Percentiles rank a stretch among this genome's conserved stretches.
phyloP scores from a whole-genome alignment of 2,888 invertebrate genomes.

The Clepsis dumicolana region DNA sequence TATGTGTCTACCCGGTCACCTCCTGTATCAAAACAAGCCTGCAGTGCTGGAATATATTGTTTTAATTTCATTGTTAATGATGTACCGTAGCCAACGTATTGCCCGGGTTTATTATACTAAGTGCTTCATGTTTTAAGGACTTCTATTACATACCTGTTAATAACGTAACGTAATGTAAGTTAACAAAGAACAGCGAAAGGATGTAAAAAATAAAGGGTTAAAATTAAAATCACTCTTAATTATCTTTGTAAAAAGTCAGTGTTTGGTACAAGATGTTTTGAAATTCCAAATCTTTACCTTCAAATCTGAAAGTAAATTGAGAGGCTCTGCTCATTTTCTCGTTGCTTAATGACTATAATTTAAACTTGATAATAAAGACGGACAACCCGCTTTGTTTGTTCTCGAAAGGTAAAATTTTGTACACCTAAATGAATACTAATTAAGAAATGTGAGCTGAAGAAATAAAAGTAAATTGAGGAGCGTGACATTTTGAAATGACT shows the following conservation, averaged over 20 bases:
- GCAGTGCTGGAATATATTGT: constrained; percentile 37
- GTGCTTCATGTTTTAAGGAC: not conserved
- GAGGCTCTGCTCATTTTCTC: constrained; percentile 70
- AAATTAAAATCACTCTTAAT: not conserved
- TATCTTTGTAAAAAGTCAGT: constrained; percentile 11
- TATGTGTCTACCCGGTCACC: constrained; percentile 44
- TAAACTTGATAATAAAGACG: constrained; percentile 81
- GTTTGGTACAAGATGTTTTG: constrained; percentile 55
- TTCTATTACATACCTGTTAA: not conserved
- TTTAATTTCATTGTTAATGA: constrained; percentile 29
- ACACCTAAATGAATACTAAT: constrained; percentile 74
- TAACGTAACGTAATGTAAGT: not conserved
- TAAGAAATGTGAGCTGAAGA: constrained; percentile 74
- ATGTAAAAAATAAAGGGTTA: not conserved
- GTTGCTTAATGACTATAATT: constrained; percentile 81
- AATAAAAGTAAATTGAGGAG: constrained; percentile 65
- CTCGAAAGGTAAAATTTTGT: constrained; percentile 77
- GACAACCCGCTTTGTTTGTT: constrained; percentile 78
- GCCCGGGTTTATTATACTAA: not conserved
- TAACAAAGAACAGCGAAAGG: not conserved
- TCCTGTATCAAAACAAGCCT: constrained; percentile 35
- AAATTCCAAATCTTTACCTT: constrained; percentile 66
- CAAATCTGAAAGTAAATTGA: constrained; percentile 69
- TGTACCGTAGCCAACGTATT: not conserved
- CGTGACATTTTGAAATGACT: constrained; percentile 61